phyloP scores from a whole-genome alignment of 2,797 vertebrate genomes.

The Anguilla megastoma region DNA sequence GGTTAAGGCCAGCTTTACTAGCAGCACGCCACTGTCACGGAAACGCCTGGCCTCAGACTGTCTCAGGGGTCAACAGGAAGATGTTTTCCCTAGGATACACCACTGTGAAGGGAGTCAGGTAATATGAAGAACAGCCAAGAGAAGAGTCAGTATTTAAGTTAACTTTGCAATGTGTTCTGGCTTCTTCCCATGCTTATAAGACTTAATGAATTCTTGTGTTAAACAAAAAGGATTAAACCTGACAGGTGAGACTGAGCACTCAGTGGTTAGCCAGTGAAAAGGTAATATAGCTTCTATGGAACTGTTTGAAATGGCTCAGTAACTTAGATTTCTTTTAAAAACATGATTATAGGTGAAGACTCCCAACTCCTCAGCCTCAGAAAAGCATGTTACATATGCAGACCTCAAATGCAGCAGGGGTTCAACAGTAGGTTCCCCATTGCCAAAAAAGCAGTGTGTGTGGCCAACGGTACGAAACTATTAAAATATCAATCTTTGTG shows the following conservation, averaged over 20 bases:
- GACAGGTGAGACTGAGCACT: background rate
- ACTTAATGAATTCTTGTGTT: background rate
- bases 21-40: conserved; percentile 63
- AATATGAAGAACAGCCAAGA: conserved; percentile 48
- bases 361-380: conserved; percentile 54
- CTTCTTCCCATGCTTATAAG: background rate
- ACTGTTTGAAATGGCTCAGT: conserved; percentile 11
- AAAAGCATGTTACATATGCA: conserved; percentile 54
- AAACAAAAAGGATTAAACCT: background rate
- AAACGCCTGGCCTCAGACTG: conserved; percentile 49
- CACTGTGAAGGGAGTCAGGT: conserved; percentile 55
- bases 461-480: conserved; percentile 64
- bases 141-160: background rate
- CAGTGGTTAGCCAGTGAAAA: background rate
- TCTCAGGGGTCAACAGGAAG: conserved; percentile 39
- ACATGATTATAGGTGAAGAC: conserved; percentile 50
- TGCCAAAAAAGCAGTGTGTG: conserved; percentile 40
- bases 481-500: background rate
- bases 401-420: conserved; percentile 63
- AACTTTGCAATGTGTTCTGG: background rate
- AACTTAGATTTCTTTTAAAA: background rate
- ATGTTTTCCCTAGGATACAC: conserved; percentile 50
- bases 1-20: conserved; percentile 56
- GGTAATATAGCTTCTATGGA: background rate
- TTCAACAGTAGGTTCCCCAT: conserved; percentile 48